A percentile compares a stretch with the other conserved stretches of the same genome.
phyloP scores from a whole-genome alignment of 2,113 vertebrate species.

The Bagarius yarrelli region DNA sequence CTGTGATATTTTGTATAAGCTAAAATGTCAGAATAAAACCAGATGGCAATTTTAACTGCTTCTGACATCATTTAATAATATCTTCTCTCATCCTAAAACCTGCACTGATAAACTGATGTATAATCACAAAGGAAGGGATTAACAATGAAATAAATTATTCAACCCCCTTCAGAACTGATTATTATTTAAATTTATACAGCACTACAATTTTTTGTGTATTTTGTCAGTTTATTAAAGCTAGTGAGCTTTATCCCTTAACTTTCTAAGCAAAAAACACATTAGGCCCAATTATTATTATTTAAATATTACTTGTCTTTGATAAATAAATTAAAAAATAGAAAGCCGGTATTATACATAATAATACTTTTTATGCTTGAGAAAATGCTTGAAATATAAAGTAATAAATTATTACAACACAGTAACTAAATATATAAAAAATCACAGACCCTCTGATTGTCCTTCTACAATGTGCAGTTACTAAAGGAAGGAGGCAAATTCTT shows the following conservation, averaged over 20 bases:
- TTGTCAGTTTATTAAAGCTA: neutral
- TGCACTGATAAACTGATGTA: constrained; percentile 7
- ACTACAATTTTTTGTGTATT: neutral
- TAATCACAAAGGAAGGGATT: neutral
- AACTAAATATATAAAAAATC: neutral
- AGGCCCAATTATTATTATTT: no score
- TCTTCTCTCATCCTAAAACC: constrained; percentile 24
- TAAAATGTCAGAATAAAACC: constrained; percentile 31
- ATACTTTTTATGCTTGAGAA: no score
- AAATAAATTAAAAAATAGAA: no score
- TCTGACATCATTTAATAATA: constrained; percentile 32
- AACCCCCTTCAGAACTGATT: neutral
- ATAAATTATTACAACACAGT: neutral
- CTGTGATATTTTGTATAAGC: constrained; percentile 18
- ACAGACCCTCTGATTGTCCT: neutral
- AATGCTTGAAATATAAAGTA: no score
- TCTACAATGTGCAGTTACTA: neutral
- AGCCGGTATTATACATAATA: no score
- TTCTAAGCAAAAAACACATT: neutral
- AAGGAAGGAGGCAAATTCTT: neutral
- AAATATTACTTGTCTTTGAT: no score
- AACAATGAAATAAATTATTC: neutral
- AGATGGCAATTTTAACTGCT: constrained; percentile 33
- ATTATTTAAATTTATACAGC: neutral
- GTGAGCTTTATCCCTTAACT: neutral